phyloP scores from a whole-genome alignment of 2,888 invertebrate species.

The Parelbella ahira region DNA sequence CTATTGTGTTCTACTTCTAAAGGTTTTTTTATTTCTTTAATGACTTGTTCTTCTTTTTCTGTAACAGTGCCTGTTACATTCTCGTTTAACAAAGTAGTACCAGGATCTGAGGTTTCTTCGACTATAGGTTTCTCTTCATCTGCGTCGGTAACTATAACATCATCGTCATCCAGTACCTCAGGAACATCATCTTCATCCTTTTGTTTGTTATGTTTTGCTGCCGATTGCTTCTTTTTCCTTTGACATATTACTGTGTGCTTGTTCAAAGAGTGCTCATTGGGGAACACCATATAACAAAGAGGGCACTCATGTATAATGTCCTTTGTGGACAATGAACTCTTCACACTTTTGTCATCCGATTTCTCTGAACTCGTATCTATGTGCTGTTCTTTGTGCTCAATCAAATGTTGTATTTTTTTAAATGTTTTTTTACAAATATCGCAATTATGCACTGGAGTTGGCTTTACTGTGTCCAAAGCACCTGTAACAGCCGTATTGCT shows the following conservation, averaged over 20 bases:
- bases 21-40: slow-evolving; percentile 21
- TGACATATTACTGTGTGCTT: slow-evolving; percentile 66
- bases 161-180: slow-evolving; percentile 13
- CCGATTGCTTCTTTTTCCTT: slow-evolving; percentile 64
- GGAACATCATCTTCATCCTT: slow-evolving; percentile 31
- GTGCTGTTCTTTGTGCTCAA: slow-evolving; percentile 74
- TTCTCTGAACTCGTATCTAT: slow-evolving; percentile 64
- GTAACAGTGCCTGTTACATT: not conserved
- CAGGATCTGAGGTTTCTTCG: slow-evolving; percentile 9
- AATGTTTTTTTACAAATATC: slow-evolving; percentile 71
- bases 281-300: slow-evolving; percentile 77
- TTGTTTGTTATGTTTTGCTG: slow-evolving; percentile 39
- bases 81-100: slow-evolving; percentile 6
- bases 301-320: slow-evolving; percentile 77
- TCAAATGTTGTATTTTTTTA: slow-evolving; percentile 63
- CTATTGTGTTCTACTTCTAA: slow-evolving; percentile 26
- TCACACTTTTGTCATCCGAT: slow-evolving; percentile 67
- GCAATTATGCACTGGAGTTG: slow-evolving; percentile 50
- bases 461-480: slow-evolving; percentile 39
- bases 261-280: slow-evolving; percentile 72
- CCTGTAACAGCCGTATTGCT: slow-evolving; percentile 39
- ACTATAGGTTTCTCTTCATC: slow-evolving; percentile 27
- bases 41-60: slow-evolving; percentile 17
- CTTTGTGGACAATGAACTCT: slow-evolving; percentile 64
- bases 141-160: slow-evolving; percentile 20